These are phyloP conservation scores for Leptoteleia sp. DNA, from an alignment of 1,140 invertebrate species.

Conservation along the genomic window DNA sequence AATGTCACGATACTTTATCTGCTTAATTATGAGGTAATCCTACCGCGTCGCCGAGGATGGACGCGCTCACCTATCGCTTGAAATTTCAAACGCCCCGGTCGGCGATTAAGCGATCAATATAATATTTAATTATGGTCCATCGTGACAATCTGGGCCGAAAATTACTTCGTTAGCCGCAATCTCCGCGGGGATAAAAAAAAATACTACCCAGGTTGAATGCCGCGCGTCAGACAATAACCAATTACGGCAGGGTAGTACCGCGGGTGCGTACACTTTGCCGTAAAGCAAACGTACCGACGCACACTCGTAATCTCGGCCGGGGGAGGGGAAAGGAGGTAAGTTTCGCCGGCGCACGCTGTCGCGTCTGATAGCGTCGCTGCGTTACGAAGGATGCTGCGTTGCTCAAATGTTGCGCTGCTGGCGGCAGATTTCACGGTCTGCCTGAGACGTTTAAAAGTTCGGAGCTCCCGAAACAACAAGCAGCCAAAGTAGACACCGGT, in stretches of 20 bases:
- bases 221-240: too few relatives aligned
- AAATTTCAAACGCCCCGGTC: slow-evolving; percentile 51
- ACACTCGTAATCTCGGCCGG: slow-evolving; percentile 8
- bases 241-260: too few relatives aligned
- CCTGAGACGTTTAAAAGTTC: slow-evolving; percentile 67
- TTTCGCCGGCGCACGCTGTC: slow-evolving; percentile 1
- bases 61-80: slow-evolving; percentile 57
- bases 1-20: slow-evolving; percentile 51
- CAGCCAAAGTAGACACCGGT: slow-evolving; percentile 65
- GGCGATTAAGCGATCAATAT: slow-evolving; percentile 62
- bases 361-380: slow-evolving; percentile 26
- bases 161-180: slow-evolving; percentile 20
- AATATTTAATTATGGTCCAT: slow-evolving; percentile 63
- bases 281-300: slow-evolving; percentile 24
- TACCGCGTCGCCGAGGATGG: slow-evolving; percentile 42
- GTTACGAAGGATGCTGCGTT: slow-evolving; percentile 49
- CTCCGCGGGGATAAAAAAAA: too few relatives aligned
- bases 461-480: slow-evolving; percentile 62
- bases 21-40: slow-evolving; percentile 62
- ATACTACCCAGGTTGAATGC: too few relatives aligned
- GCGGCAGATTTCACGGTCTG: slow-evolving; percentile 65
- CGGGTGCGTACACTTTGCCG: too few relatives aligned
- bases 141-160: slow-evolving; percentile 30
- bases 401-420: slow-evolving; percentile 57
- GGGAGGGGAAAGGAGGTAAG: slow-evolving; percentile 8